Conservation (phyloP, 2,797 vertebrate species). For the Takifugu rubripes region DNA sequence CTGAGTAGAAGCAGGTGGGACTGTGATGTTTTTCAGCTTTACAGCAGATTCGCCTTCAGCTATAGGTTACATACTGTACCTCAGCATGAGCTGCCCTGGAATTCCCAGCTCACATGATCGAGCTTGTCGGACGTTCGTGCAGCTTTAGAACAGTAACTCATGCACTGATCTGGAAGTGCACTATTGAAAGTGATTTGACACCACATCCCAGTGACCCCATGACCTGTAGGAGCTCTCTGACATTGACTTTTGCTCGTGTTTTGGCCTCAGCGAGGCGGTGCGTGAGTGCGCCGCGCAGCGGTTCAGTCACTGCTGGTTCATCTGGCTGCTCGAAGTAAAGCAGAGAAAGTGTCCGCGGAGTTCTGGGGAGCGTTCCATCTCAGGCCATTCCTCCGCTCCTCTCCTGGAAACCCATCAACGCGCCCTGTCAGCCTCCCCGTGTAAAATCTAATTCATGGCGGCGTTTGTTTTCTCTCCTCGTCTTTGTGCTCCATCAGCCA, state of each 20-base stretch:
- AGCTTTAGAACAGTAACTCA: conserved; percentile 8
- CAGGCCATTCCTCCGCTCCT: conserved; percentile 51
- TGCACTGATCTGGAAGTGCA: not conserved
- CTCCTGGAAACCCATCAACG: conserved; percentile 61
- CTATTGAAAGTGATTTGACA: not conserved
- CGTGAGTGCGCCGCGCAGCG: conserved; percentile 29
- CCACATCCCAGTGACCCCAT: conserved; percentile 7
- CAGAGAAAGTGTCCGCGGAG: conserved; percentile 27
- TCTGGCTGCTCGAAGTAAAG: conserved; percentile 25
- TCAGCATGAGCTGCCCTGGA: conserved; percentile 22
- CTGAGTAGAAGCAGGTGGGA: conserved; percentile 65
- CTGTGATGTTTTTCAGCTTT: conserved; percentile 47
- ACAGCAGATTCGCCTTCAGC: conserved; percentile 46
- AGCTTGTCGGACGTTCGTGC: conserved; percentile 11
- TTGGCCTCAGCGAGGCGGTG: conserved; percentile 10
- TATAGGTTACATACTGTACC: conserved; percentile 24
- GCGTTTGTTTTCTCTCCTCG: conserved; percentile 38
- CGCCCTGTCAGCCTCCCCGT: conserved; percentile 41
- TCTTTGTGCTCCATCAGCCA: conserved; percentile 44
- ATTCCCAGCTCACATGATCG: conserved; percentile 28
- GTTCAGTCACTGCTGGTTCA: conserved; percentile 33
- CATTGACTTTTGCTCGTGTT: conserved; percentile 17
- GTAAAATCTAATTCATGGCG: conserved; percentile 54
- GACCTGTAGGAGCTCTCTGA: conserved; percentile 10
- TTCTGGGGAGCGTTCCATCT: conserved; percentile 52